These are phyloP conservation scores for Argya squamiceps DNA, from an alignment of 2,797 vertebrate genomes.

Conservation along the genomic window DNA sequence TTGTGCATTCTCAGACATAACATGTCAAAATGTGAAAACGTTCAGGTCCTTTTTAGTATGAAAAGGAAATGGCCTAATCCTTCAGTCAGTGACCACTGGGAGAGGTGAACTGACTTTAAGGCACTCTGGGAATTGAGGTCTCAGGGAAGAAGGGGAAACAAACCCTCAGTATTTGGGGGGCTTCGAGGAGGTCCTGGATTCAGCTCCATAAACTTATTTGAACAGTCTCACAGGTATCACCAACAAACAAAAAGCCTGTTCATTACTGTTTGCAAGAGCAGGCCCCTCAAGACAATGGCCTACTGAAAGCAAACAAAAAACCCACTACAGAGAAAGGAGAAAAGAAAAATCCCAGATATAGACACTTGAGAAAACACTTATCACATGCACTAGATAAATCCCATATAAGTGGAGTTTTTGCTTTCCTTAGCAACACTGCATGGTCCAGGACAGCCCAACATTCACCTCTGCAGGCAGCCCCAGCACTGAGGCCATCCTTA, in stretches of 20 bases:
- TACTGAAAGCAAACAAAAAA: not conserved
- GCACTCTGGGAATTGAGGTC: not conserved
- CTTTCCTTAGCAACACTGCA: not conserved
- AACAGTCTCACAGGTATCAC: not conserved
- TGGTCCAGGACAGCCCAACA: not conserved
- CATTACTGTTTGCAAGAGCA: not conserved
- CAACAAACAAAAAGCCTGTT: not conserved
- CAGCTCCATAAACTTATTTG: not conserved
- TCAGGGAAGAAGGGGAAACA: not conserved
- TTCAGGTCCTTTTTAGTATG: not conserved
- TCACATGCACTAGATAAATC: not conserved
- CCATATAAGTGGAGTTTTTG: not conserved
- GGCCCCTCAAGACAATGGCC: not conserved
- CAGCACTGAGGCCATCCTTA: not conserved
- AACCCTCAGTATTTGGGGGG: not conserved
- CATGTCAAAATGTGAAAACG: not conserved
- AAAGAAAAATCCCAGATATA: not conserved
- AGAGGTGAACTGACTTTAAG: not conserved
- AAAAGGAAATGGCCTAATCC: not conserved
- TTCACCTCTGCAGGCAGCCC: not conserved
- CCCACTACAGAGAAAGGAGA: not conserved
- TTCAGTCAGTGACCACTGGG: not conserved
- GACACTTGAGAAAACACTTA: not conserved
- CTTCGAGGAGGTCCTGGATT: not conserved
- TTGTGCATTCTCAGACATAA: constrained; percentile 2